Evolutionary conservation across 2,113 vertebrate species (phyloP).

Genomic region (Illadopsis cleaveri): DNA sequence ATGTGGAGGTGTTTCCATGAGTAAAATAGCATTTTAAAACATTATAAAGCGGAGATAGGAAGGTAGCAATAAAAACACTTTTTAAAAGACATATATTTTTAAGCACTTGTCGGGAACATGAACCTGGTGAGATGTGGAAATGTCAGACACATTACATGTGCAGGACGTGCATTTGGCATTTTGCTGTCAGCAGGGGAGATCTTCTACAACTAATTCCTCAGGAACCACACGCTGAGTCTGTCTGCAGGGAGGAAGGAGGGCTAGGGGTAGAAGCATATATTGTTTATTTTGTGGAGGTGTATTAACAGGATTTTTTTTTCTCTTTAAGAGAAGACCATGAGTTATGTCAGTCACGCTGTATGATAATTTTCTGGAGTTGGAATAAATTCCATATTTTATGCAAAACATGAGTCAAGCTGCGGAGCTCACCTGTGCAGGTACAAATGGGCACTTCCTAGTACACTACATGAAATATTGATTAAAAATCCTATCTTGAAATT

Average conservation of each 20-base stretch:
- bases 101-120: conserved; percentile 71
- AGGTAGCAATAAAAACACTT: conserved; percentile 32
- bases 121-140: conserved; percentile 79
- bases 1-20: conserved; percentile 38
- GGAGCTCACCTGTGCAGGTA: neutral
- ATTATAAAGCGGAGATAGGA: neutral
- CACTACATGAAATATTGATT: neutral
- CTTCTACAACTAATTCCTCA: conserved; percentile 76
- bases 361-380: conserved; percentile 38
- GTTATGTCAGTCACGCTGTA: conserved; percentile 27
- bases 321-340: conserved; percentile 40
- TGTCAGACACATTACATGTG: conserved; percentile 79
- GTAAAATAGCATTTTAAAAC: conserved; percentile 41
- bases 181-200: conserved; percentile 79
- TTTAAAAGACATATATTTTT: conserved; percentile 54
- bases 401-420: neutral
- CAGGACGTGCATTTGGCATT: conserved; percentile 78
- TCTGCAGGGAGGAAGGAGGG: conserved; percentile 69
- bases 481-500: neutral
- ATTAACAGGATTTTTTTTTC: conserved; percentile 23
- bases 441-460: neutral
- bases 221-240: conserved; percentile 75
- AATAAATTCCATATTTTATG: neutral
- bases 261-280: conserved; percentile 28
- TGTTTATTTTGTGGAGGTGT: conserved; percentile 51